These are phyloP conservation scores for Polymixis flavicincta DNA, from an alignment of 2,888 invertebrate genomes.

Conservation along the genomic window DNA sequence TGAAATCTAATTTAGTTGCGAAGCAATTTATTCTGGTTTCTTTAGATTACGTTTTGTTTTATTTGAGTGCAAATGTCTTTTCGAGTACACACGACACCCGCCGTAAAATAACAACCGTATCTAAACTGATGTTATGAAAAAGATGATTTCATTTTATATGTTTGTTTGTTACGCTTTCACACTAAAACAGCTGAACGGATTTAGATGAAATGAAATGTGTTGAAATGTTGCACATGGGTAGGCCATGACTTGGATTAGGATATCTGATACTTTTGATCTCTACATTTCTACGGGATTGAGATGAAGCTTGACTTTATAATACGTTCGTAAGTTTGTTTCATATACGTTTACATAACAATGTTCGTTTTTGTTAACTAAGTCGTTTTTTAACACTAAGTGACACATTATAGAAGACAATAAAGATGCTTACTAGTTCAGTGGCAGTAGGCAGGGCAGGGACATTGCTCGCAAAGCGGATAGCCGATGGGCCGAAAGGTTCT, in stretches of 20 bases:
- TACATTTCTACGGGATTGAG: no score
- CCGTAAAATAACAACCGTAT: not conserved
- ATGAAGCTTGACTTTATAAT: no score
- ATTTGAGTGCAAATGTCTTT: constrained; percentile 24
- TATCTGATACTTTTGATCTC: no score
- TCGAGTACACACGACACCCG: no score
- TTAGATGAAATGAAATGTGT: no score
- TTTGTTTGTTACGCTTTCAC: no score
- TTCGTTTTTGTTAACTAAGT: not conserved
- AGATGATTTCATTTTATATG: no score
- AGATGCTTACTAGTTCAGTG: not conserved
- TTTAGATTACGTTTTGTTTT: constrained; percentile 39
- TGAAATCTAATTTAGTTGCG: constrained; percentile 41
- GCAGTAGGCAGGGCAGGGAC: not conserved
- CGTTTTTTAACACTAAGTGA: not conserved
- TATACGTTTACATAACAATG: not conserved
- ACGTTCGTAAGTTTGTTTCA: not conserved
- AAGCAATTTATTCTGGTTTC: constrained; percentile 42
- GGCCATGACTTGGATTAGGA: no score
- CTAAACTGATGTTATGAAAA: no score
- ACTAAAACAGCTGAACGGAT: no score
- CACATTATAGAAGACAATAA: not conserved
- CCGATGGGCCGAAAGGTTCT: not conserved
- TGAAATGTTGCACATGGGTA: no score
- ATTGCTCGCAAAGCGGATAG: not conserved